Percentiles rank a stretch among this genome's conserved stretches.
These are phyloP conservation scores for Eumaeus atala DNA, from an alignment of 1,140 invertebrate species.

Conservation along the genomic window DNA sequence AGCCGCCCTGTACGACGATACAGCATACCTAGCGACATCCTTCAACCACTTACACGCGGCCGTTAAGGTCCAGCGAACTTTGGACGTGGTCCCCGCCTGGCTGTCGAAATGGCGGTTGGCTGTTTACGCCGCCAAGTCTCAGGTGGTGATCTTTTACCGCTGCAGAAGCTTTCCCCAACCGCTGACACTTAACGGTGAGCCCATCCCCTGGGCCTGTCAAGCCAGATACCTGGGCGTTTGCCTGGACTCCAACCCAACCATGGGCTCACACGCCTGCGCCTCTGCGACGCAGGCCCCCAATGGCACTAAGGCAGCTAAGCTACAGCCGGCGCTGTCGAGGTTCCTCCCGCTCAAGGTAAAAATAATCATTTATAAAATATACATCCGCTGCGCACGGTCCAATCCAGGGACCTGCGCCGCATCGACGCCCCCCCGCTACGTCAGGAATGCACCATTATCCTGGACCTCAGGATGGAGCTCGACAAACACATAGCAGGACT, in stretches of 20 bases:
- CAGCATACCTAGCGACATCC: constrained; percentile 21
- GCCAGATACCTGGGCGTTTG: neutral
- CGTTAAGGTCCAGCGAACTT: constrained; percentile 1
- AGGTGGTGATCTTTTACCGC: neutral
- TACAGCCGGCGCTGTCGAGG: too few relatives aligned
- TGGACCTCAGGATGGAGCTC: too few relatives aligned
- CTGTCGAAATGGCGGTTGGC: constrained; percentile 14
- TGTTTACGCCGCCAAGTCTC: constrained; percentile 2
- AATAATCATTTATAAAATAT: too few relatives aligned
- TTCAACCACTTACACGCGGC: neutral
- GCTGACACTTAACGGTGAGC: neutral
- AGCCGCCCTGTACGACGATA: constrained; percentile 24
- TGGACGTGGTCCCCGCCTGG: too few relatives aligned
- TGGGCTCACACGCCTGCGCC: neutral
- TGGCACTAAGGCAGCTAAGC: too few relatives aligned
- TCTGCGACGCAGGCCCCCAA: too few relatives aligned
- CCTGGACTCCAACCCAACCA: neutral
- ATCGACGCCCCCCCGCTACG: too few relatives aligned
- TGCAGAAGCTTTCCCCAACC: neutral
- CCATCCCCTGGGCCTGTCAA: neutral
- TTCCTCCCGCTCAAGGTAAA: too few relatives aligned
- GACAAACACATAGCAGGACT: too few relatives aligned
- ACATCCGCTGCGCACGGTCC: too few relatives aligned
- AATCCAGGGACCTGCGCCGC: too few relatives aligned
- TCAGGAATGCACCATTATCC: too few relatives aligned